A percentile compares a stretch with the other conserved stretches of the same genome.
Conservation (phyloP, 1,140 invertebrate species). For the Mycetomoellerius zeteki region DNA sequence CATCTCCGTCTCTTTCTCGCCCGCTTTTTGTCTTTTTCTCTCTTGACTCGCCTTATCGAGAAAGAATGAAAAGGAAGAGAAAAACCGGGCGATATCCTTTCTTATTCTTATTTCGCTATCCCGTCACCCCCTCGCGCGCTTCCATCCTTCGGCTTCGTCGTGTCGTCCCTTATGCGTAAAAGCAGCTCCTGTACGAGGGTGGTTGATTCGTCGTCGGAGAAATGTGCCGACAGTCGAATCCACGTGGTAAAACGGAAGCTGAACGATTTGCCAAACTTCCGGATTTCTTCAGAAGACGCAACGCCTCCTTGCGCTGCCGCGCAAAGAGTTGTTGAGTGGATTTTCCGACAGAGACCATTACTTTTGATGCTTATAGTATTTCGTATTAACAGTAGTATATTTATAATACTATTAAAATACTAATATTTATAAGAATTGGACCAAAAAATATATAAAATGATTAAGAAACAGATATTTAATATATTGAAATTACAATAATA, state of each 20-base stretch:
- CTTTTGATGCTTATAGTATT: background rate
- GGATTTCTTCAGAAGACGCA: conserved; percentile 36
- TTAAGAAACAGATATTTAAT: too few relatives aligned
- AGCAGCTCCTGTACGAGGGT: conserved; percentile 48
- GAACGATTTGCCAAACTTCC: conserved; percentile 73
- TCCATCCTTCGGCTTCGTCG: conserved; percentile 10
- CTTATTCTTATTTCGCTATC: conserved; percentile 71
- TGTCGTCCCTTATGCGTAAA: conserved; percentile 64
- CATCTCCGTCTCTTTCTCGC: conserved; percentile 53
- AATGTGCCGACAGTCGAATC: conserved; percentile 70
- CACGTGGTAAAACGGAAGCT: conserved; percentile 61
- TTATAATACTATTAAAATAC: background rate
- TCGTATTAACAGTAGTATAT: background rate
- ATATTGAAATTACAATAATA: too few relatives aligned
- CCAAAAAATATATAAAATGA: too few relatives aligned
- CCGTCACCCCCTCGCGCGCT: background rate
- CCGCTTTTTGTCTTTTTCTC: conserved; percentile 52
- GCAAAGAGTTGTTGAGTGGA: conserved; percentile 8
- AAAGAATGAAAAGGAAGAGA: conserved; percentile 53
- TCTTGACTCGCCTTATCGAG: conserved; percentile 52
- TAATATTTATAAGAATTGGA: background rate
- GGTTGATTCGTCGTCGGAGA: conserved; percentile 70
- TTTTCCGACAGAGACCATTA: conserved; percentile 16
- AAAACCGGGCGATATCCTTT: conserved; percentile 60
- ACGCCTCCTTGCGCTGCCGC: background rate